Base-by-base conservation (phyloP, 2,113 vertebrate species). In the Seriola rivoliana region DNA sequence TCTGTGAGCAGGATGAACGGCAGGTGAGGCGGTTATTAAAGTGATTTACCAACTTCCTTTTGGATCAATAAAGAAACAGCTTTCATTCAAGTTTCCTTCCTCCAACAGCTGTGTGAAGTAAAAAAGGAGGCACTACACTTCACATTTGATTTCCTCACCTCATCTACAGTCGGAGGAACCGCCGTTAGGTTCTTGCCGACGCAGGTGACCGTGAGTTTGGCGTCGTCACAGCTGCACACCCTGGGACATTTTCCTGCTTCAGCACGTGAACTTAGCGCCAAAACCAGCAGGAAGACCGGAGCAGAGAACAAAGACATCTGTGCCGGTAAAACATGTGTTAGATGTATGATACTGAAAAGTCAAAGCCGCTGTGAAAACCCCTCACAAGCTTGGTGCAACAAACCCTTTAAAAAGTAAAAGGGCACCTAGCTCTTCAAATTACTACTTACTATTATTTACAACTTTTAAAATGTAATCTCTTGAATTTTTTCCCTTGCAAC, bases 151-250 rank as follows among this genome's bases (percentile, higher is more conserved):
- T 68, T 78, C 48, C 89, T 90, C 82, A 99, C 98, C 98, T 98
- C 95, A 0, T 97, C 96, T 66, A 97, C 75, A 58, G 91, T 54
- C 1, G 44, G 1, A 0, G 97, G 97, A 80, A 97, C 71, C 57
- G 94, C 89, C 0, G 87, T 97, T 16, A 99, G 85, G 88, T 96
- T 98, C 92, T 96, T 96, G 2, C 95, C 87, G n/a, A 94, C 74
- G 80, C 98, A 99, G 70, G 92, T 66, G 0, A 97, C 95, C 0
- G 94, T 93, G 32, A 95, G 82, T 17, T 82, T 94, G 85, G 95
- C 78, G 78, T 92, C 92, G 91, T 99, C 96, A 0, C 98, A 99
- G 82, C 95, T 11, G 11, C 97, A 99, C 46, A 90, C 57, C 57
- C 19, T 60, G 0, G 97, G 97, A 85, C 98, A 99, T 85, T 80